Base-by-base conservation (phyloP, 1,140 invertebrate species). In the Drosophila simulans region DNA sequence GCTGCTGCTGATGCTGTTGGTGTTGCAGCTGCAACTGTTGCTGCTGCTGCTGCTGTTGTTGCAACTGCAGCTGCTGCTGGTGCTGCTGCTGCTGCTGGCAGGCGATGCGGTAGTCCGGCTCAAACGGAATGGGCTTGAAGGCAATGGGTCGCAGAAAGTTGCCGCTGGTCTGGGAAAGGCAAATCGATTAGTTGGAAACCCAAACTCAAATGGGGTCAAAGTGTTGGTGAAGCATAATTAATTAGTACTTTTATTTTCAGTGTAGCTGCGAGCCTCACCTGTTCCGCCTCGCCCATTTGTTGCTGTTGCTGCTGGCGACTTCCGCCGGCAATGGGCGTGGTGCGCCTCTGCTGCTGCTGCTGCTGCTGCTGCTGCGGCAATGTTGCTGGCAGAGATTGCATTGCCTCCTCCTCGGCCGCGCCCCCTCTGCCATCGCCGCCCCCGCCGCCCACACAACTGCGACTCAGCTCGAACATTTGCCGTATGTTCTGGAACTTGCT, bases 121-220 rank as follows among this genome's bases (percentile, higher is more conserved):
- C 91, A 45, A 92, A 92, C 5, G 91, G 91, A 55, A 92, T 92
- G 53, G 91, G 91, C 72, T 92, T 92, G 49, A 92, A 92, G 56
- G 91, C 91, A 45, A 92, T 92, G 7, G 91, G 91, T 27, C 91
- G 81, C 72, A 92, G 53, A 73, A 88, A 85, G 64, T 78, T 90
- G 57, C 79, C 71, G 20, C 40, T 65, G 27, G 51, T 60, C 64
- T 55, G 39, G 25, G 20, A 46, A 53, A 46, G 42, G 8, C 20
- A 39, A 54, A 54, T 63, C 35, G 51, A 71, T 35, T 10, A 2
- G 48, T 31, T 31, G 7, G n/a, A 5, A 31, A 11, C 13, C 12
- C 4, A 10, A 7, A 3, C 20, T 27, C 12, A 22, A 15, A 7
- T 10, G 31, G 8, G 31, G 31, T 31, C 31, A 31, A 31, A 31